Percentiles rank a stretch among this genome's conserved stretches.
Evolutionary conservation across 2,797 vertebrate species (phyloP).

Genomic region (Tachyglossus aculeatus): DNA sequence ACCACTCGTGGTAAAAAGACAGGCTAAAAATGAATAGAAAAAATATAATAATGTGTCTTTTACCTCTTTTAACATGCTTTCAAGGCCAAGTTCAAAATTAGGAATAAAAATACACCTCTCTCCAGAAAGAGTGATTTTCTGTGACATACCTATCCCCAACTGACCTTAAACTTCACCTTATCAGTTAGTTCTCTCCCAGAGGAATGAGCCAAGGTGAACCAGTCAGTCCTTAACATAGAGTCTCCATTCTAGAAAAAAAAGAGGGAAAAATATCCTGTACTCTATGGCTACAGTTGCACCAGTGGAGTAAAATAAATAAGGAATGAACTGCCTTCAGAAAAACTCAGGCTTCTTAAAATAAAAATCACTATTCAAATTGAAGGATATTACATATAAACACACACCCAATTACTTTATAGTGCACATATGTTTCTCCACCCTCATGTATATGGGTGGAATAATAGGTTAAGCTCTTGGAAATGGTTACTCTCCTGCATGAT

Average conservation of each 20-base stretch:
- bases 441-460: too few relatives aligned
- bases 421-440: too few relatives aligned
- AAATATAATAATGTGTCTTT: neutral
- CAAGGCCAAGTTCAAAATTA: neutral
- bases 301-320: neutral
- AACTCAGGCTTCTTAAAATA: neutral
- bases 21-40: neutral
- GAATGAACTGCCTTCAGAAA: neutral
- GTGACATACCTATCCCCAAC: neutral
- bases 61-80: too few relatives aligned
- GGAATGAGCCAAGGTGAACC: neutral
- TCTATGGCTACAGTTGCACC: neutral
- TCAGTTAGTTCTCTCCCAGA: neutral
- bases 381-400: too few relatives aligned
- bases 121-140: constrained; percentile 10
- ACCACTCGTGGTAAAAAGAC: constrained; percentile 18
- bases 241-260: neutral
- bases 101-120: constrained; percentile 33
- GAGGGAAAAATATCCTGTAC: too few relatives aligned
- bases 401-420: too few relatives aligned
- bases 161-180: constrained; percentile 8
- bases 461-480: too few relatives aligned
- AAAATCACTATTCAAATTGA: too few relatives aligned
- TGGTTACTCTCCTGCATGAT: too few relatives aligned
- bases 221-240: constrained; percentile 12